A percentile compares a stretch with the other conserved stretches of the same genome.
These are phyloP conservation scores for Papilio polyxenes DNA, from an alignment of 1,140 invertebrate species.

Conservation along the genomic window DNA sequence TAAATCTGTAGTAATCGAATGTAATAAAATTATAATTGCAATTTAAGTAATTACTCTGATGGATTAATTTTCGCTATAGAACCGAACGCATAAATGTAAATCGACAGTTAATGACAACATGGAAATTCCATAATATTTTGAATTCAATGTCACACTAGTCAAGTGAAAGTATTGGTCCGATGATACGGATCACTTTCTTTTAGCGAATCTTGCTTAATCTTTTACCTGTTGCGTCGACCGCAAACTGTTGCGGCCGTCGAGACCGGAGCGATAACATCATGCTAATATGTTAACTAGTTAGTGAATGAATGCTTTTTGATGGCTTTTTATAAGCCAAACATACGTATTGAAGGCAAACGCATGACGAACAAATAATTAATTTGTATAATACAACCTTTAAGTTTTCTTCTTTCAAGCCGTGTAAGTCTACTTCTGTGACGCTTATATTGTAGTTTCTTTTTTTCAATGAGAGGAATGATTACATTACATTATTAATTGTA, in stretches of 20 bases:
- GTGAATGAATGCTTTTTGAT: background rate
- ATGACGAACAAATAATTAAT: no score
- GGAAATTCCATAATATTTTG: background rate
- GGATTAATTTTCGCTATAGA: background rate
- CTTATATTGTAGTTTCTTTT: no score
- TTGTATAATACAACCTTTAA: no score
- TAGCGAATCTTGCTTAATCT: conserved; percentile 44
- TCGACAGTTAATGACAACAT: background rate
- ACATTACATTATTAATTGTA: background rate
- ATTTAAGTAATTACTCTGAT: no score
- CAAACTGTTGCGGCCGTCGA: background rate
- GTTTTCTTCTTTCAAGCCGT: no score
- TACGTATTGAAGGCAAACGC: background rate
- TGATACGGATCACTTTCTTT: conserved; percentile 49
- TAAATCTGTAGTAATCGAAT: no score
- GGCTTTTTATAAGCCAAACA: background rate
- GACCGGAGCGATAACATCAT: conserved; percentile 22
- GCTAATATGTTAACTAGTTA: background rate
- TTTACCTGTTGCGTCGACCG: conserved; percentile 44
- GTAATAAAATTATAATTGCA: no score
- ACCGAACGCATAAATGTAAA: background rate
- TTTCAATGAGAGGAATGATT: no score
- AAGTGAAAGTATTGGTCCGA: conserved; percentile 45
- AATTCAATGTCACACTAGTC: conserved; percentile 3
- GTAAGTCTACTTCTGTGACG: no score